These are phyloP conservation scores for Calcarius lapponicus DNA, from an alignment of 2,797 vertebrate species.

Conservation along the genomic window DNA sequence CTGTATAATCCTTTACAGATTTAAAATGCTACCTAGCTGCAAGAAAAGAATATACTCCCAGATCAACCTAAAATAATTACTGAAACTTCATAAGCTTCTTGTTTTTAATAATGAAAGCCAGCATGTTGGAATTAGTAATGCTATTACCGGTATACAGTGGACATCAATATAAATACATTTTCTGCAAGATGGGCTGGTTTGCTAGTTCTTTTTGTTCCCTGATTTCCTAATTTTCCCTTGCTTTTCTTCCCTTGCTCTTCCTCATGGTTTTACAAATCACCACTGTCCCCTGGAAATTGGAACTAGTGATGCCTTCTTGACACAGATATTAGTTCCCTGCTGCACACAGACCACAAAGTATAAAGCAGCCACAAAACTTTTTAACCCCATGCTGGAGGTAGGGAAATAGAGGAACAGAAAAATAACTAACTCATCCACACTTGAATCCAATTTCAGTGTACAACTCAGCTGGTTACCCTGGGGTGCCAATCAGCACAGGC, in stretches of 20 bases:
- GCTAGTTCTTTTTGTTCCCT: background rate
- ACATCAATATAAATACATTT: background rate
- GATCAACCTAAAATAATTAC: background rate
- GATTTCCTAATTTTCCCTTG: background rate
- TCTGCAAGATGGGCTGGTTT: background rate
- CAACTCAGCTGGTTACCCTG: background rate
- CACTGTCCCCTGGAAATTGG: background rate
- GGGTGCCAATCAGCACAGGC: background rate
- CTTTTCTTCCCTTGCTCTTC: background rate
- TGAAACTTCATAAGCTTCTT: background rate
- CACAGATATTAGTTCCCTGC: background rate
- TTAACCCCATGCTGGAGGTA: background rate
- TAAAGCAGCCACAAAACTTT: background rate
- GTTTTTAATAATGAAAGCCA: background rate
- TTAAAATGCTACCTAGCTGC: slow-evolving; percentile 18
- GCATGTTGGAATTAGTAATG: background rate
- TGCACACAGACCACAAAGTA: background rate
- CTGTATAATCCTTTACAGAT: slow-evolving; percentile 27
- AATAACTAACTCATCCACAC: background rate
- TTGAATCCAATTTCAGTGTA: background rate
- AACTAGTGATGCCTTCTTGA: background rate
- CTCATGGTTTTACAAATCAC: background rate
- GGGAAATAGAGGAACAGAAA: background rate
- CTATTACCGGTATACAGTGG: background rate
- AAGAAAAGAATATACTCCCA: background rate